Percentiles rank a stretch among this genome's conserved stretches.
These are phyloP conservation scores for Hirundichthys speculiger DNA, from an alignment of 2,113 vertebrate genomes.

Conservation along the genomic window DNA sequence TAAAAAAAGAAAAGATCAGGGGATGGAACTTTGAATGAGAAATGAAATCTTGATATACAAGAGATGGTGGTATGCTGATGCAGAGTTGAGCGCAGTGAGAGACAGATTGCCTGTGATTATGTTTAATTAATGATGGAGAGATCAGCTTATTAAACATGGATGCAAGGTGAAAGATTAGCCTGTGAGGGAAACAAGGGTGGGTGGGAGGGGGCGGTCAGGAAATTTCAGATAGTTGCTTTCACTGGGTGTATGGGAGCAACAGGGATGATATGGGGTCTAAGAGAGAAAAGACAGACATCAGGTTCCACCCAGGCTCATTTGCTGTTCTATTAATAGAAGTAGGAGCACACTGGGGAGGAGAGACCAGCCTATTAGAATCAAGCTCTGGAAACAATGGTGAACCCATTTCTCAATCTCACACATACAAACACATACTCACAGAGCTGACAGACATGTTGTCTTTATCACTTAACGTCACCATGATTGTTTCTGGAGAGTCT, in stretches of 20 bases:
- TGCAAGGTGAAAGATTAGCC: constrained; percentile 35
- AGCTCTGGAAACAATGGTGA: constrained; percentile 31
- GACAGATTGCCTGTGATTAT: constrained; percentile 43
- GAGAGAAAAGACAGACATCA: constrained; percentile 37
- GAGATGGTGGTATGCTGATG: constrained; percentile 11
- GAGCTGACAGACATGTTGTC: constrained; percentile 23
- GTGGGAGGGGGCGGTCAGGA: constrained; percentile 25
- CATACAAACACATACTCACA: constrained; percentile 11
- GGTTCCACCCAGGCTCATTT: constrained; percentile 41
- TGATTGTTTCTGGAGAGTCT: constrained; percentile 23
- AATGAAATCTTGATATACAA: constrained; percentile 14
- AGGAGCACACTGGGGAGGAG: constrained; percentile 42
- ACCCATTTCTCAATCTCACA: constrained; percentile 11
- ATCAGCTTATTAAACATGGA: constrained; percentile 49
- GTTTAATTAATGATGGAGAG: constrained; percentile 60
- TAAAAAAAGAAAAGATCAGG: neutral
- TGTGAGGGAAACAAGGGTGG: constrained; percentile 14
- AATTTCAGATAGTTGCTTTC: constrained; percentile 12
- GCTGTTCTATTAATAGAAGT: constrained; percentile 65
- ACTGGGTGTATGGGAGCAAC: constrained; percentile 6
- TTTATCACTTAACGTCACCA: constrained; percentile 36
- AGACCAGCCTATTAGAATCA: constrained; percentile 60
- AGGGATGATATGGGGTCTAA: constrained; percentile 34
- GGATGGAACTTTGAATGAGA: constrained; percentile 15
- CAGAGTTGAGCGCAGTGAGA: constrained; percentile 22